Conservation (phyloP, 2,888 invertebrate species). For the Pteria penguin region DNA sequence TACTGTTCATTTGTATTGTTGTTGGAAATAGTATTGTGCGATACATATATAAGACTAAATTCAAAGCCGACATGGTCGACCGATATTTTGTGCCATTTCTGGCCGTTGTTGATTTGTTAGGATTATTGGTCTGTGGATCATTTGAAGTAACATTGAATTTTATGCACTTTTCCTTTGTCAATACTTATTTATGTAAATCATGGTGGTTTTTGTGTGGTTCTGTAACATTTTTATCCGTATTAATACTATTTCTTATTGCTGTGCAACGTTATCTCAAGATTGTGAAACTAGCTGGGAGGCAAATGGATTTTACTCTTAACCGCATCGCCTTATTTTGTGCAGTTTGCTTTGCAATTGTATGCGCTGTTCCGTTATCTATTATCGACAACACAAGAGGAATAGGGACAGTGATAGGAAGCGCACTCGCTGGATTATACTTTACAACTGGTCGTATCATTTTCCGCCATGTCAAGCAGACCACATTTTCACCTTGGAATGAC, state of each 20-base stretch:
- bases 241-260: slow-evolving; percentile 13
- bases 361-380: not conserved
- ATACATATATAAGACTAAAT: slow-evolving; percentile 1
- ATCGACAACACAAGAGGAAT: not conserved
- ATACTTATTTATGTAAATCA: slow-evolving; percentile 10
- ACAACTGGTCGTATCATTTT: slow-evolving; percentile 5
- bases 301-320: not conserved
- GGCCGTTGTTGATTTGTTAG: slow-evolving; percentile 2
- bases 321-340: not conserved
- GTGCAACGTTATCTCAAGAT: slow-evolving; percentile 14
- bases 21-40: slow-evolving; percentile 18
- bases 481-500: too few species aligned
- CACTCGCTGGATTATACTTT: not conserved
- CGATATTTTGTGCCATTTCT: slow-evolving; percentile 26
- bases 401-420: not conserved
- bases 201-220: slow-evolving; percentile 3
- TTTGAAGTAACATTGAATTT: not conserved
- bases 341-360: not conserved
- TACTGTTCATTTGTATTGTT: too few species aligned
- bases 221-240: not conserved
- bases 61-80: not conserved
- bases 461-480: not conserved
- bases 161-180: not conserved
- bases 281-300: not conserved
- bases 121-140: not conserved